Evolutionary conservation across 2,888 invertebrate species (phyloP).

Genomic region (Protula sp.): DNA sequence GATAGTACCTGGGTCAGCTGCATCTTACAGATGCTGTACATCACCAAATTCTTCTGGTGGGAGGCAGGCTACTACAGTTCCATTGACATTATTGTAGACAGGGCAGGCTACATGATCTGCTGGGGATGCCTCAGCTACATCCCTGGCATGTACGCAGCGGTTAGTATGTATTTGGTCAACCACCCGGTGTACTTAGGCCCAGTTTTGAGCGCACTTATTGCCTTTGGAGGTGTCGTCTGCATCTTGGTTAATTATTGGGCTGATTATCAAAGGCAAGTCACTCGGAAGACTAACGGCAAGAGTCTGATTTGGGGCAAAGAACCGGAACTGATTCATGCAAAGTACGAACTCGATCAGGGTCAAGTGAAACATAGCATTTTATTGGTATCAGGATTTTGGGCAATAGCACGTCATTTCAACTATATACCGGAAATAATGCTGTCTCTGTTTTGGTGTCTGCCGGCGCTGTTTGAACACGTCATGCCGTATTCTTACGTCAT

Average conservation of each 20-base stretch:
- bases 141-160: constrained; percentile 52
- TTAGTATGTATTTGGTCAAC: constrained; percentile 56
- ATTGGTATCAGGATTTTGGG: constrained; percentile 61
- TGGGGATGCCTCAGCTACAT: constrained; percentile 60
- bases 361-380: constrained; percentile 50
- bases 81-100: constrained; percentile 59
- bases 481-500: constrained; percentile 58
- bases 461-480: constrained; percentile 52
- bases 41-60: constrained; percentile 61
- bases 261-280: constrained; percentile 58
- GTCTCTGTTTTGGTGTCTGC: constrained; percentile 57
- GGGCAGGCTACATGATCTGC: constrained; percentile 56
- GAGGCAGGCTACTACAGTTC: constrained; percentile 60
- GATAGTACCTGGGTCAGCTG: constrained; percentile 53
- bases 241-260: constrained; percentile 57
- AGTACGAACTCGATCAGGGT: constrained; percentile 44
- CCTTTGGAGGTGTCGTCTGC: constrained; percentile 47
- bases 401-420: constrained; percentile 60
- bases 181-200: constrained; percentile 44
- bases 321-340: constrained; percentile 43
- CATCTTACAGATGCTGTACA: constrained; percentile 56
- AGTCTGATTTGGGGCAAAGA: constrained; percentile 52
- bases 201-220: constrained; percentile 36
- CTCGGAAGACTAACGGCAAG: constrained; percentile 53
- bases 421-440: constrained; percentile 60